These are phyloP conservation scores for Hedychridium roseum DNA, from an alignment of 2,888 invertebrate species.

Conservation along the genomic window DNA sequence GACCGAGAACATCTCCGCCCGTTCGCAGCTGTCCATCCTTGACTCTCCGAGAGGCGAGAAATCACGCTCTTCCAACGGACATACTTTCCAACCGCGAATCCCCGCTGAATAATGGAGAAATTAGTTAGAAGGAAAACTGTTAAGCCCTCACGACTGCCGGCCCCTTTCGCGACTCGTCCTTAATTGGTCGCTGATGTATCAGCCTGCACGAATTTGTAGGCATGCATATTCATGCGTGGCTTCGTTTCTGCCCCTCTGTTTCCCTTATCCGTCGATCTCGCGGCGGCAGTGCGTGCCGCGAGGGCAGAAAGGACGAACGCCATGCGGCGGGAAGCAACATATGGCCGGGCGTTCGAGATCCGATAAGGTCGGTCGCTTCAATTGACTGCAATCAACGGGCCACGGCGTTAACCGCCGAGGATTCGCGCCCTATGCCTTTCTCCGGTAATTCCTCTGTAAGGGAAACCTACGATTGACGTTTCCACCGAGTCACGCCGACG, in stretches of 20 bases:
- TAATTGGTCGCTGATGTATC: too few species aligned
- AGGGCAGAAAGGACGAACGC: slow-evolving; percentile 25
- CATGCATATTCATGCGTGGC: too few species aligned
- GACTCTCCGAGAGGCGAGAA: too few species aligned
- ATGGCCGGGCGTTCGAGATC: slow-evolving; percentile 58
- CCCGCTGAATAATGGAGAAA: too few species aligned
- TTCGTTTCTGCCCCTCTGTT: too few species aligned
- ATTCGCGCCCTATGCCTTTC: slow-evolving; percentile 28
- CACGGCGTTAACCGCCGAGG: slow-evolving; percentile 52
- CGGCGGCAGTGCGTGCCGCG: slow-evolving; percentile 22
- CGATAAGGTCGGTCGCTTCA: slow-evolving; percentile 53
- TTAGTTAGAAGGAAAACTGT: too few species aligned
- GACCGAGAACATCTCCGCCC: slow-evolving; percentile 6
- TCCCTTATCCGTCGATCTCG: slow-evolving; percentile 15
- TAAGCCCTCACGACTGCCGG: too few species aligned
- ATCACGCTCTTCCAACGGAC: too few species aligned
- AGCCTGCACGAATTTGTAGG: too few species aligned
- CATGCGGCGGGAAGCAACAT: slow-evolving; percentile 50
- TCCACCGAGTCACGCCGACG: slow-evolving; percentile 28
- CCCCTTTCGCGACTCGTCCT: too few species aligned
- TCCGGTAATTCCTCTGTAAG: slow-evolving; percentile 40
- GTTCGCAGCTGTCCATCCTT: too few species aligned
- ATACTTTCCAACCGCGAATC: too few species aligned
- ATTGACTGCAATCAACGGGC: slow-evolving; percentile 57
- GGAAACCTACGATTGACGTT: slow-evolving; percentile 47